These are phyloP conservation scores for Scaeva pyrastri DNA, from an alignment of 2,888 invertebrate genomes.

Conservation along the genomic window DNA sequence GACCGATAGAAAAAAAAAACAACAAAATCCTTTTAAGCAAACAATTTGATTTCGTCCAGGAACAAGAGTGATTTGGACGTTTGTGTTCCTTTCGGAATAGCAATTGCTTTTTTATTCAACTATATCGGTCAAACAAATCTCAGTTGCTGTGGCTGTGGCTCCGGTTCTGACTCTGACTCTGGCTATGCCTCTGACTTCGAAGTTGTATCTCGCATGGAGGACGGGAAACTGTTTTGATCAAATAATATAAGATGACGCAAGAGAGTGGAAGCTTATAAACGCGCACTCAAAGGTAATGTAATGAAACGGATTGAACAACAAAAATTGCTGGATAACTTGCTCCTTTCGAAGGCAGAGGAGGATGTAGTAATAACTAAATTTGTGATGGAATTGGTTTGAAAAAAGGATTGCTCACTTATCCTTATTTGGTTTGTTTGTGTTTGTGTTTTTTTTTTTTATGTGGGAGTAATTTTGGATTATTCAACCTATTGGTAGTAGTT, in stretches of 20 bases:
- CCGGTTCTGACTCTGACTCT: too few relatives aligned
- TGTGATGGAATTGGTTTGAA: slow-evolving; percentile 18
- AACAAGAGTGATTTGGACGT: slow-evolving; percentile 42
- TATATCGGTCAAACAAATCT: slow-evolving; percentile 43
- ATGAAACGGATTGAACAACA: slow-evolving; percentile 24
- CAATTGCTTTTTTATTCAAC: slow-evolving; percentile 59
- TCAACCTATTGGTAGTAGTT: background rate
- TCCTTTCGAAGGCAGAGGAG: background rate
- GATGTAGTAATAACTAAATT: slow-evolving; percentile 3
- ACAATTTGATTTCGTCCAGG: slow-evolving; percentile 59
- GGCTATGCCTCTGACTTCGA: too few relatives aligned
- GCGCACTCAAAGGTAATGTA: slow-evolving; percentile 22
- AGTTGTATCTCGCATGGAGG: too few relatives aligned
- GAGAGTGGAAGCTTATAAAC: slow-evolving; percentile 7
- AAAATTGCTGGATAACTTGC: slow-evolving; percentile 2
- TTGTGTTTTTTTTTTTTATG: background rate
- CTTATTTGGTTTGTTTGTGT: background rate
- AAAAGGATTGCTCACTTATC: slow-evolving; percentile 16
- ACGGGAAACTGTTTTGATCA: slow-evolving; percentile 18
- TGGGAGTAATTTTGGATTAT: background rate
- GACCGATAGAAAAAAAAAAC: background rate
- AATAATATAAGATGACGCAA: slow-evolving; percentile 18
- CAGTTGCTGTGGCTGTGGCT: slow-evolving; percentile 1
- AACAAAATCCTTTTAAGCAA: slow-evolving; percentile 38
- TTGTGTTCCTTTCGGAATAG: slow-evolving; percentile 34